Conservation (phyloP, 2,888 invertebrate genomes). For the Amphipyra tragopoginis region DNA sequence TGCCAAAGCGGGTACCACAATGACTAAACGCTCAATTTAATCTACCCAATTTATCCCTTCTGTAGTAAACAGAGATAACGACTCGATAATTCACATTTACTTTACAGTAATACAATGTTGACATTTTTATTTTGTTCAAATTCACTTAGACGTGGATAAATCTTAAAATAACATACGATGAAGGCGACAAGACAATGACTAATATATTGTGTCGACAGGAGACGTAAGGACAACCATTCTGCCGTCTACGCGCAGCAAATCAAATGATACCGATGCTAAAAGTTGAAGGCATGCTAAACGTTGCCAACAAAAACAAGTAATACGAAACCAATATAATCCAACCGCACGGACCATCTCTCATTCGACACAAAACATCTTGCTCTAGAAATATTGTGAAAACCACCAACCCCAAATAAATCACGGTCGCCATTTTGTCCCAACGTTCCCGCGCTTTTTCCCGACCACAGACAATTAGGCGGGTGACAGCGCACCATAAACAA, state of each 20-base stretch:
- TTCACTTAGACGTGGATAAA: slow-evolving; percentile 36
- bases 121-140: slow-evolving; percentile 45
- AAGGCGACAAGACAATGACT: slow-evolving; percentile 33
- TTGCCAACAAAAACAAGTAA: slow-evolving; percentile 84
- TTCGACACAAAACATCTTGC: slow-evolving; percentile 87
- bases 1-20: slow-evolving; percentile 8
- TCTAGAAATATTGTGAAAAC: slow-evolving; percentile 85
- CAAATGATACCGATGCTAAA: slow-evolving; percentile 52
- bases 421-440: slow-evolving; percentile 78
- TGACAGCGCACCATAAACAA: slow-evolving; percentile 85
- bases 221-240: slow-evolving; percentile 26
- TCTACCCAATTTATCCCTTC: slow-evolving; percentile 27
- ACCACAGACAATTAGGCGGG: slow-evolving; percentile 83
- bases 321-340: slow-evolving; percentile 76
- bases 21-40: slow-evolving; percentile 36
- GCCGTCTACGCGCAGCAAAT: slow-evolving; percentile 39
- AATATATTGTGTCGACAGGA: slow-evolving; percentile 41
- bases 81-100: slow-evolving; percentile 37
- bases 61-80: slow-evolving; percentile 42
- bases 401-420: slow-evolving; percentile 80
- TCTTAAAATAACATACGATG: slow-evolving; percentile 36
- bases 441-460: slow-evolving; percentile 80
- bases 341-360: slow-evolving; percentile 77
- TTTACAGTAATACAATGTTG: slow-evolving; percentile 46
- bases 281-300: slow-evolving; percentile 59